Conservation (phyloP, 2,113 vertebrate genomes). For the Nyctereutes procyonoides region DNA sequence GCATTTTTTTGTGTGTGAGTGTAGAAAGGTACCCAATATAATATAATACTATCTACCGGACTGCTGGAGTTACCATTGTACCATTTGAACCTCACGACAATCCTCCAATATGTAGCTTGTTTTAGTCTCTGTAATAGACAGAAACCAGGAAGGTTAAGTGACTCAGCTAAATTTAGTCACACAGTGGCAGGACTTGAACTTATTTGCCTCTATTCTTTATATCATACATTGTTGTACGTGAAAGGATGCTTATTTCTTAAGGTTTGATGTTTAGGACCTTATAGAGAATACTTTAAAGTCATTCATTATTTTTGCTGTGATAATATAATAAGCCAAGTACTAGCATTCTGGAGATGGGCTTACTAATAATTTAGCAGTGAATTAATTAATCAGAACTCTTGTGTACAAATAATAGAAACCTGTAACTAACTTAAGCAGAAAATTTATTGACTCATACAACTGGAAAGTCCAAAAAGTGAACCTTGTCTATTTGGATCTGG, state of each 20-base stretch:
- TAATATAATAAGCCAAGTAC: neutral
- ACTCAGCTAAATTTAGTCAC: neutral
- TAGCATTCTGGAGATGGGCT: neutral
- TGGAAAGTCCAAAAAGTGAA: neutral
- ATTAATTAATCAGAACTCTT: conserved; percentile 29
- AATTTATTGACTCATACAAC: neutral
- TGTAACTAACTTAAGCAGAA: neutral
- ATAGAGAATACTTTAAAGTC: neutral
- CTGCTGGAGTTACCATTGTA: neutral
- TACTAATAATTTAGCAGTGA: conserved; percentile 38
- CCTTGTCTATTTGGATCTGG: neutral
- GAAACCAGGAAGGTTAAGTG: neutral
- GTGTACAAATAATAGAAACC: conserved; percentile 34
- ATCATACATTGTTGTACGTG: neutral
- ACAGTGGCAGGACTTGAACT: neutral
- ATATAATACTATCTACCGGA: neutral
- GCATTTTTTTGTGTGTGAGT: conserved; percentile 19
- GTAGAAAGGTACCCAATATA: neutral
- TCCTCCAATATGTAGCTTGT: neutral
- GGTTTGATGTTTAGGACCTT: neutral
- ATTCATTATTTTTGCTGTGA: neutral
- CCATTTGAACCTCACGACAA: neutral
- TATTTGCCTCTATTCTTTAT: neutral
- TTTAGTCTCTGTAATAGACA: neutral
- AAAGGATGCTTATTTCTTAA: neutral